phyloP scores from a whole-genome alignment of 2,888 invertebrate genomes.

The Acleris cristana region DNA sequence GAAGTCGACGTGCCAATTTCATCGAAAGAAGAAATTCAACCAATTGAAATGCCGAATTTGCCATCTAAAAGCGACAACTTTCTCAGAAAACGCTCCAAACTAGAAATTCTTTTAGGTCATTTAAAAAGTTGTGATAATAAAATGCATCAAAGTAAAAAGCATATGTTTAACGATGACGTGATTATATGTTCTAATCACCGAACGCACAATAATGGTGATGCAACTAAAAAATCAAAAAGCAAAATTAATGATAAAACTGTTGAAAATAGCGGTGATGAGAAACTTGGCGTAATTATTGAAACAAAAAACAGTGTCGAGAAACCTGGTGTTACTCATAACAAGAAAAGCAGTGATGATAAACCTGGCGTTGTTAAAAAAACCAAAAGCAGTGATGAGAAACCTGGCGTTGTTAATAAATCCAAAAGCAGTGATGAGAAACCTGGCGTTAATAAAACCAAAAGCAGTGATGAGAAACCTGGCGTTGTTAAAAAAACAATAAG shows the following conservation, averaged over 20 bases:
- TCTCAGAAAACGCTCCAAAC: conserved; percentile 58
- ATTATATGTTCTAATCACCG: conserved; percentile 23
- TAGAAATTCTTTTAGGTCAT: conserved; percentile 58
- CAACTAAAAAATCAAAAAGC: conserved; percentile 1
- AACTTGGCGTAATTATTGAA: not conserved
- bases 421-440: too few species aligned
- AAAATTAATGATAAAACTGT: not conserved
- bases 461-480: too few species aligned
- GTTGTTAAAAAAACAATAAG: too few species aligned
- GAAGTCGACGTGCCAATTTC: conserved; percentile 1
- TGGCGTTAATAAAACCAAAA: too few species aligned
- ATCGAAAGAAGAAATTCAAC: conserved; percentile 8
- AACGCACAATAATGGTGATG: not conserved
- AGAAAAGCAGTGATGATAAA: too few species aligned
- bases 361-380: too few species aligned
- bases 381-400: too few species aligned
- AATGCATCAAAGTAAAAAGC: not conserved
- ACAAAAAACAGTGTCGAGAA: not conserved
- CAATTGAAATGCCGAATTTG: conserved; percentile 31
- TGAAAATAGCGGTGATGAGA: not conserved
- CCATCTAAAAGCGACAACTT: conserved; percentile 50
- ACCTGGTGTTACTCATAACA: too few species aligned
- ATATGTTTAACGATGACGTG: conserved; percentile 13
- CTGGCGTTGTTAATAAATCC: too few species aligned
- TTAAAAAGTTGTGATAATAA: conserved; percentile 53